Evolutionary conservation across 1,140 invertebrate species (phyloP).

Genomic region (Trachelipus rathkii): DNA sequence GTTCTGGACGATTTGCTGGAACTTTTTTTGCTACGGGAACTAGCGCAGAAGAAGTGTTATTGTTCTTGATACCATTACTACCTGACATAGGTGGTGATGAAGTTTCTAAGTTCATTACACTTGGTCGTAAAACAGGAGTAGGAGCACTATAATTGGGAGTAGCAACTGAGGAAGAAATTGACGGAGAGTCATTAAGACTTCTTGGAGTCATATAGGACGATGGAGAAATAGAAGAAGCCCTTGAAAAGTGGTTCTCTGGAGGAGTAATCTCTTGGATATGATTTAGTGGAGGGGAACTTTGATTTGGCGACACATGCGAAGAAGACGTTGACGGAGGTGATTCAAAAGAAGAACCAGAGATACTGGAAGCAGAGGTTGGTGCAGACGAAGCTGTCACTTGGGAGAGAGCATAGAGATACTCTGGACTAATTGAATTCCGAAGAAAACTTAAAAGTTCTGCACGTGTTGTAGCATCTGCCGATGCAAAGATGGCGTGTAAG

Average conservation of each 20-base stretch:
- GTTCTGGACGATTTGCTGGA: conserved; percentile 57
- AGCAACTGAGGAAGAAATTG: background rate
- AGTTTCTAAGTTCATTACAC: too few species aligned
- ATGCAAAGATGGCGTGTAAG: background rate
- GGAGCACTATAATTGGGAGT: background rate
- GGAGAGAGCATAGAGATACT: background rate
- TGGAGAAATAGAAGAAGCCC: background rate
- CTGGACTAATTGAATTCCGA: background rate
- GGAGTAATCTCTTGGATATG: background rate
- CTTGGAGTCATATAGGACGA: background rate
- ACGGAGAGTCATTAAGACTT: background rate
- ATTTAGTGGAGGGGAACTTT: background rate
- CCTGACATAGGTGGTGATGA: too few species aligned
- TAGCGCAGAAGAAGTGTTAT: background rate
- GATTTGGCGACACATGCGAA: too few species aligned
- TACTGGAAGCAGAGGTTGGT: background rate
- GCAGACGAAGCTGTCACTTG: background rate
- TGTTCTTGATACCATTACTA: background rate
- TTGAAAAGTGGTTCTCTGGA: background rate
- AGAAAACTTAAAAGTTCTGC: background rate
- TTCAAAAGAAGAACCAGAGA: background rate
- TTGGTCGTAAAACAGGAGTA: too few species aligned
- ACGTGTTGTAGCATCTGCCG: background rate
- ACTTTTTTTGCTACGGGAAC: conserved; percentile 26
- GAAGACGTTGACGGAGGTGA: background rate